phyloP scores from a whole-genome alignment of 2,797 vertebrate species.

The Carcharodon carcharias region DNA sequence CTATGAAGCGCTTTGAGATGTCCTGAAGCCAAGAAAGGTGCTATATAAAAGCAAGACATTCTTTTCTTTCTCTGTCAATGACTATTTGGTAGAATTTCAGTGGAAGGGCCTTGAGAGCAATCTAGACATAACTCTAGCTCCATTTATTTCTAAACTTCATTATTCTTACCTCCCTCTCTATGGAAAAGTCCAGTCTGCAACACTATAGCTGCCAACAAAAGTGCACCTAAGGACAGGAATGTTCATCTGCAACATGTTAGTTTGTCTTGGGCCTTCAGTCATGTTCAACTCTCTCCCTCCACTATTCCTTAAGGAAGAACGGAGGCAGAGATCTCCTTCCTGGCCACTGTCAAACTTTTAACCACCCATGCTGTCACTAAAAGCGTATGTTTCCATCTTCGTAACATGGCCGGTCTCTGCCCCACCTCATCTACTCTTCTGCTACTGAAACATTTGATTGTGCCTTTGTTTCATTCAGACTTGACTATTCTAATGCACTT shows the following conservation, averaged over 20 bases:
- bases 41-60: neutral
- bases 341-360: neutral
- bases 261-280: neutral
- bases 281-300: neutral
- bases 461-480: too few relatives aligned
- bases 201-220: neutral
- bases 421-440: too few relatives aligned
- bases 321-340: neutral
- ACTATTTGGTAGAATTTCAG: neutral
- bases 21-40: neutral
- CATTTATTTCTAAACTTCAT: too few relatives aligned
- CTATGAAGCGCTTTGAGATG: neutral
- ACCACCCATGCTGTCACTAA: neutral
- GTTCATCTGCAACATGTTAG: neutral
- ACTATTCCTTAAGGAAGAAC: neutral
- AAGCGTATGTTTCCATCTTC: too few relatives aligned
- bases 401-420: too few relatives aligned
- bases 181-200: neutral
- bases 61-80: neutral
- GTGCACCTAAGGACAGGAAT: neutral
- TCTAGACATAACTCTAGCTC: neutral
- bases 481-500: too few relatives aligned
- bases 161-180: too few relatives aligned
- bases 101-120: neutral
- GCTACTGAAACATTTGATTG: too few relatives aligned